Conservation (phyloP, 1,140 invertebrate genomes). For the Prorops nasuta region DNA sequence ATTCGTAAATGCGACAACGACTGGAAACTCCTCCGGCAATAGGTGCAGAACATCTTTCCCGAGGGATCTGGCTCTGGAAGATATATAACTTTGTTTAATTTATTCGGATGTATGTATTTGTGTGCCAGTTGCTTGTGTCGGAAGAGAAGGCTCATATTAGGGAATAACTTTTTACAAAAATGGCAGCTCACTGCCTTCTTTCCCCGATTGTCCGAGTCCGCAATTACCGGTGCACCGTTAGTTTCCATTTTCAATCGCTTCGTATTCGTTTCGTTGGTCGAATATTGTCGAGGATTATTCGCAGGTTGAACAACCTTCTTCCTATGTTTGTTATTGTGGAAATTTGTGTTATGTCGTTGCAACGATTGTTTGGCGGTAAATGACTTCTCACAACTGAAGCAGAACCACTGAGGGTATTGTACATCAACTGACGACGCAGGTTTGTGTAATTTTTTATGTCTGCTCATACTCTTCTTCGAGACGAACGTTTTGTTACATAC, state of each 20-base stretch:
- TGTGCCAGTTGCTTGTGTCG: constrained; percentile 46
- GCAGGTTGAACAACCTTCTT: no score
- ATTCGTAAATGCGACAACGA: constrained; percentile 57
- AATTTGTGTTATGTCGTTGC: constrained; percentile 18
- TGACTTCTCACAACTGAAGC: constrained; percentile 55
- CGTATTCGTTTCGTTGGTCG: not conserved
- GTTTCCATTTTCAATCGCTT: constrained; percentile 11
- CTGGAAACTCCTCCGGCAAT: constrained; percentile 60
- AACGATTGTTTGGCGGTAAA: constrained; percentile 52
- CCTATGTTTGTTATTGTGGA: constrained; percentile 15
- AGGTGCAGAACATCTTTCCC: constrained; percentile 58
- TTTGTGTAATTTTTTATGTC: constrained; percentile 56
- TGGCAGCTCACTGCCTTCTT: constrained; percentile 45
- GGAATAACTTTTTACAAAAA: constrained; percentile 41
- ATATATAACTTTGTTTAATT: constrained; percentile 8
- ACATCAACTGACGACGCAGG: no score
- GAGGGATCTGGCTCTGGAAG: constrained; percentile 52
- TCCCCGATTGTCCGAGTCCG: constrained; percentile 4
- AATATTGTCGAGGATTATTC: no score
- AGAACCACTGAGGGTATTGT: constrained; percentile 17
- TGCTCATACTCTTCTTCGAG: constrained; percentile 50
- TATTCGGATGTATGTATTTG: constrained; percentile 14
- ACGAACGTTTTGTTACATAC: constrained; percentile 63
- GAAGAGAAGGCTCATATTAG: constrained; percentile 44
- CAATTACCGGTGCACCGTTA: not conserved